Percentiles rank a stretch among this genome's conserved stretches.
phyloP scores from a whole-genome alignment of 2,888 invertebrate genomes.

The Dryocosmus kuriphilus region DNA sequence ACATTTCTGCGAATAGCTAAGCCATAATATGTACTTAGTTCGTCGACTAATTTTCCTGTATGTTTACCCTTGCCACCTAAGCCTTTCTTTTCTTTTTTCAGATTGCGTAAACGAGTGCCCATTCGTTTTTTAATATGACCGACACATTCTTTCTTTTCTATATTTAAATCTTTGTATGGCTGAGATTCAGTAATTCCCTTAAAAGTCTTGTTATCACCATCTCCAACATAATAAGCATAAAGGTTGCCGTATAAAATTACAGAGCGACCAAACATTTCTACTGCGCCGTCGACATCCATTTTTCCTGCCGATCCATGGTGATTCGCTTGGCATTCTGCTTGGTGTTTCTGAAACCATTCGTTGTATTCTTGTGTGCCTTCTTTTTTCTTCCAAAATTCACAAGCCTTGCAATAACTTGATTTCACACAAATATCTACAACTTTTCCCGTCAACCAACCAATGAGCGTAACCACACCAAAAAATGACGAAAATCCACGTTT shows the following conservation, averaged over 20 bases:
- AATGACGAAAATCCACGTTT: constrained; percentile 44
- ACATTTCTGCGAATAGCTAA: constrained; percentile 44
- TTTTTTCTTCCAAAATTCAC: constrained; percentile 37
- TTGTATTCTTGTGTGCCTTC: constrained; percentile 28
- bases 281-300: constrained; percentile 33
- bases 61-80: constrained; percentile 45
- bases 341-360: constrained; percentile 41
- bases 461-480: constrained; percentile 41
- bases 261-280: constrained; percentile 46
- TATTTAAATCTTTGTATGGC: constrained; percentile 42
- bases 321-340: constrained; percentile 31
- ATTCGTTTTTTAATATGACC: too few relatives aligned
- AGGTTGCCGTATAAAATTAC: constrained; percentile 38
- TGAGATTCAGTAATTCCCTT: constrained; percentile 45
- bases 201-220: constrained; percentile 45
- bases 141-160: too few relatives aligned
- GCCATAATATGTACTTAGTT: constrained; percentile 47
- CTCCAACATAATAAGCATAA: constrained; percentile 47
- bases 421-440: constrained; percentile 45
- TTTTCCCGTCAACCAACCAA: constrained; percentile 46
- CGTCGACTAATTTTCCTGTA: constrained; percentile 47
- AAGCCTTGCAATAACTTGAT: constrained; percentile 41
- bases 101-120: constrained; percentile 44
- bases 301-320: constrained; percentile 44
- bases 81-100: constrained; percentile 44